A percentile compares a stretch with the other conserved stretches of the same genome.
phyloP scores from a whole-genome alignment of 2,797 vertebrate genomes.

The Cirrhinus mrigala region DNA sequence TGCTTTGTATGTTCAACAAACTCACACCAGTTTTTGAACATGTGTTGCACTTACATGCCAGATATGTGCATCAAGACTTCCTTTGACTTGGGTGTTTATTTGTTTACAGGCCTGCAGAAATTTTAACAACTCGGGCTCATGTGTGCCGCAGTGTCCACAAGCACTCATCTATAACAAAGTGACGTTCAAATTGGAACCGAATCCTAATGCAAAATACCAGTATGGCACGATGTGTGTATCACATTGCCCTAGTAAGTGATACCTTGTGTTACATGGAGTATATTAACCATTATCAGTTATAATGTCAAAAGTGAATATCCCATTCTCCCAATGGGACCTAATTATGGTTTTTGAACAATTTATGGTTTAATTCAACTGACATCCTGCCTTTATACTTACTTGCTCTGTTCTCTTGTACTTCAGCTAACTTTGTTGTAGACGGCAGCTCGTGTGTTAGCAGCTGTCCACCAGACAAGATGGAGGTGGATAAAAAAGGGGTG shows the following conservation, averaged over 20 bases:
- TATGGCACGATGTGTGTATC: conserved; percentile 93
- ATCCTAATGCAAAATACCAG: conserved; percentile 94
- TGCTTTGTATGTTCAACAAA: conserved; percentile 87
- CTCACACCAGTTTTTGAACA: conserved; percentile 1
- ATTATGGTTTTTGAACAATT: not conserved
- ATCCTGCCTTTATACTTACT: not conserved
- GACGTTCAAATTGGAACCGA: conserved; percentile 91
- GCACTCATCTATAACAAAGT: conserved; percentile 92
- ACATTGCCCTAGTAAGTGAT: conserved; percentile 90
- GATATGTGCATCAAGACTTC: not conserved
- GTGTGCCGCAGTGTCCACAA: conserved; percentile 89
- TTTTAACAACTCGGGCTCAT: conserved; percentile 93
- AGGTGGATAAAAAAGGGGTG: conserved; percentile 88
- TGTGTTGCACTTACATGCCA: not conserved
- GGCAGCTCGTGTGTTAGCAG: conserved; percentile 92
- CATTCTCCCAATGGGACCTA: not conserved
- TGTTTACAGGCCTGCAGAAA: conserved; percentile 87
- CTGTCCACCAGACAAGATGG: conserved; percentile 91
- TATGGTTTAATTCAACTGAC: conserved; percentile 6
- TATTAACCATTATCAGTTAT: not conserved
- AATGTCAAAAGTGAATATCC: not conserved
- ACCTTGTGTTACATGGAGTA: not conserved
- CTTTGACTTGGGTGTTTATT: conserved; percentile 16
- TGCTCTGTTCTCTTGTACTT: conserved; percentile 18
- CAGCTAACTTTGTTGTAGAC: conserved; percentile 93